These are phyloP conservation scores for Nasonia giraulti DNA, from an alignment of 1,140 invertebrate species.

Conservation along the genomic window DNA sequence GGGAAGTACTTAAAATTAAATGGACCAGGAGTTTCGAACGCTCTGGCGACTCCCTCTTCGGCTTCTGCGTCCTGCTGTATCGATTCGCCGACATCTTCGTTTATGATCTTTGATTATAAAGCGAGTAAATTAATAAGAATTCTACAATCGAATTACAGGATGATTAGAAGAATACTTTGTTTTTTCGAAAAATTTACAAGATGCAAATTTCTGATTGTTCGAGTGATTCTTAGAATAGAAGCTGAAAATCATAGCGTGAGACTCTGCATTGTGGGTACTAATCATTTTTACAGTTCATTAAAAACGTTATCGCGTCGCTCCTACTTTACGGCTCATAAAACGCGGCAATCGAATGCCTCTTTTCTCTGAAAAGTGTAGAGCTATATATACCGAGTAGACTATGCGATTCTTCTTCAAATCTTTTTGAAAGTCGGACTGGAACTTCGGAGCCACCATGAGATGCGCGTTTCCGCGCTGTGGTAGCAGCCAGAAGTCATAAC, in stretches of 20 bases:
- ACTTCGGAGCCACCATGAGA: slow-evolving; percentile 3
- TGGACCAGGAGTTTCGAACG: background rate
- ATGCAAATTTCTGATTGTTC: background rate
- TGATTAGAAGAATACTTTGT: too few species aligned
- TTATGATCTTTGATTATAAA: slow-evolving; percentile 14
- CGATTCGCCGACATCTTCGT: slow-evolving; percentile 14
- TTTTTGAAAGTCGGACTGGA: background rate
- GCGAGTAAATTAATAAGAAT: background rate
- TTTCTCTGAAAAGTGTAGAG: background rate
- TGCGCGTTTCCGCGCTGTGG: background rate
- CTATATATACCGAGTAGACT: background rate
- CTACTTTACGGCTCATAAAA: too few species aligned
- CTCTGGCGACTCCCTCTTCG: background rate
- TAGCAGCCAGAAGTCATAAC: background rate
- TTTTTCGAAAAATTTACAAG: background rate
- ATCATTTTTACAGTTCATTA: too few species aligned
- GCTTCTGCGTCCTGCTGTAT: background rate
- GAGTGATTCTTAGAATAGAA: too few species aligned
- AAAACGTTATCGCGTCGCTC: too few species aligned
- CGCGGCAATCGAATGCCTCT: background rate
- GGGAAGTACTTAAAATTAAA: slow-evolving; percentile 60
- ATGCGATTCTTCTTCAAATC: background rate
- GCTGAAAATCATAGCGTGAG: too few species aligned
- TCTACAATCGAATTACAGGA: too few species aligned
- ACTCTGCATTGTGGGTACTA: too few species aligned